These are phyloP conservation scores for Philaenus spumarius DNA, from an alignment of 1,140 invertebrate species.

Conservation along the genomic window DNA sequence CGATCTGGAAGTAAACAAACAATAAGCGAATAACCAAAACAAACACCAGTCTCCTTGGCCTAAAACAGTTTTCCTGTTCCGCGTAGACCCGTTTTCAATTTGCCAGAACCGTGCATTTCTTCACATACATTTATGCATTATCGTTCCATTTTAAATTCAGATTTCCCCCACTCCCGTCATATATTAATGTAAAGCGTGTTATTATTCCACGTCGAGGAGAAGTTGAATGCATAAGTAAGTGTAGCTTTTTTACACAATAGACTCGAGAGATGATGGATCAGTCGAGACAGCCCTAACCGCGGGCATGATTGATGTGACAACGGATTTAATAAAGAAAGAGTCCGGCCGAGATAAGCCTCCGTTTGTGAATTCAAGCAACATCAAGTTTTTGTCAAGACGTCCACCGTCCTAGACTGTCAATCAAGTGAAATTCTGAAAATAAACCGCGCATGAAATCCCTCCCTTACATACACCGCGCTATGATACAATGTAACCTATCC, in stretches of 20 bases:
- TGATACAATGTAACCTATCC: too few species aligned
- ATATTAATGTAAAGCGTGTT: constrained; percentile 47
- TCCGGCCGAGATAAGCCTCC: constrained; percentile 3
- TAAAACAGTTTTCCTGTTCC: background rate
- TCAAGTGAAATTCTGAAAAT: too few species aligned
- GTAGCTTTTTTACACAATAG: constrained; percentile 23
- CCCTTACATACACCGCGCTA: too few species aligned
- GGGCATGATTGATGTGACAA: constrained; percentile 28
- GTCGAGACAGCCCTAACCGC: constrained; percentile 11
- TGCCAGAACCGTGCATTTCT: constrained; percentile 17
- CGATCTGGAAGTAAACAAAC: too few species aligned
- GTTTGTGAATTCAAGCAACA: background rate
- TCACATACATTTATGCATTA: constrained; percentile 30
- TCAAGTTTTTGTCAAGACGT: background rate
- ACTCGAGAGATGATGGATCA: constrained; percentile 25
- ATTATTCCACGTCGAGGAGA: constrained; percentile 45
- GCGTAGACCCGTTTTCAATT: constrained; percentile 7
- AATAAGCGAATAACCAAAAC: too few species aligned
- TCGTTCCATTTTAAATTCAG: constrained; percentile 34
- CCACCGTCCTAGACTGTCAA: background rate
- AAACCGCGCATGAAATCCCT: too few species aligned
- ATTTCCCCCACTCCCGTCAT: constrained; percentile 37
- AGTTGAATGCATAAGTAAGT: constrained; percentile 48
- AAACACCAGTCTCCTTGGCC: too few species aligned
- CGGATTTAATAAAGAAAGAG: constrained; percentile 26